Evolutionary conservation across 2,113 vertebrate genomes (phyloP).

Genomic region (Xerus inauris): DNA sequence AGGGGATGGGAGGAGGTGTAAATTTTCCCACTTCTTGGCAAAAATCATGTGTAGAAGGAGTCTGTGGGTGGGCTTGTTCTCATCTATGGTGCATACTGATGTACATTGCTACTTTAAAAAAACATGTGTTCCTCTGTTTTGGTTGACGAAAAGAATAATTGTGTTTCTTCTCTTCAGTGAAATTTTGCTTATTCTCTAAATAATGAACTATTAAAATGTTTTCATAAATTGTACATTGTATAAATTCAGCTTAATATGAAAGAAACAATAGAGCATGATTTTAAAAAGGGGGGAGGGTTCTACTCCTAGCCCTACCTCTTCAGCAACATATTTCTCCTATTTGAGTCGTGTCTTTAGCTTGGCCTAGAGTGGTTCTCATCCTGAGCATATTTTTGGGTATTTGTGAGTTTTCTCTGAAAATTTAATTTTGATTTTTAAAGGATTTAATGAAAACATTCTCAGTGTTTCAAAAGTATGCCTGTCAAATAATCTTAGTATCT

Average conservation of each 20-base stretch:
- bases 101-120: background rate
- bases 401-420: background rate
- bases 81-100: background rate
- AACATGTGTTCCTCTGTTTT: constrained; percentile 33
- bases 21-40: background rate
- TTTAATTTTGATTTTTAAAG: background rate
- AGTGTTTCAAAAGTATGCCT: background rate
- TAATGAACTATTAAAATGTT: constrained; percentile 20
- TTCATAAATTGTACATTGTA: background rate
- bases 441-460: background rate
- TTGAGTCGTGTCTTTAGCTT: background rate
- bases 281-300: background rate
- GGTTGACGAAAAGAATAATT: constrained; percentile 25
- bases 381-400: background rate
- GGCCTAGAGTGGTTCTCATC: background rate
- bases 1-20: background rate
- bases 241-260: constrained; percentile 7
- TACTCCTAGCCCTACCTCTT: background rate
- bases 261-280: background rate
- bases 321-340: background rate
- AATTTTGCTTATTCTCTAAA: background rate
- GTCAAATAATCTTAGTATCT: background rate
- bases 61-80: background rate
- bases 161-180: constrained; percentile 4
- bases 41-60: background rate